Evolutionary conservation across 2,888 invertebrate species (phyloP).

Genomic region (Drosophila rubida): DNA sequence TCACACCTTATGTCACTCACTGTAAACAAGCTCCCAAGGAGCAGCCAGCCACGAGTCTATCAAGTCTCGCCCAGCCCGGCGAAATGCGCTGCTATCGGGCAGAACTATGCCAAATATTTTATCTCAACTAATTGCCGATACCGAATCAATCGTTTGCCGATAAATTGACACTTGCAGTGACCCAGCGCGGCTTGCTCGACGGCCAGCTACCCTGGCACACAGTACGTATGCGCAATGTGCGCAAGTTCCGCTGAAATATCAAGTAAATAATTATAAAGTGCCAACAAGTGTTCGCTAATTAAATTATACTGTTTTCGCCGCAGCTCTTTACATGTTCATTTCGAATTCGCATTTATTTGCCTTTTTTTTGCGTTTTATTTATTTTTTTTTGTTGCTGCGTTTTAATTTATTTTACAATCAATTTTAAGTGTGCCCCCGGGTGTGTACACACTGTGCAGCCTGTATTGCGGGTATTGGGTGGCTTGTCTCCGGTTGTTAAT

Average conservation of each 20-base stretch:
- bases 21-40: constrained; percentile 44
- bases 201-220: constrained; percentile 15
- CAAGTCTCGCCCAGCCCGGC: constrained; percentile 16
- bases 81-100: constrained; percentile 17
- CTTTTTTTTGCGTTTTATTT: constrained; percentile 5
- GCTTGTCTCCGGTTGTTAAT: constrained; percentile 64
- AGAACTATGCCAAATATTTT: constrained; percentile 70
- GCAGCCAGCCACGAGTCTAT: constrained; percentile 5
- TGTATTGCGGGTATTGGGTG: constrained; percentile 12
- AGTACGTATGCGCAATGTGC: neutral
- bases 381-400: constrained; percentile 33
- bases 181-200: neutral
- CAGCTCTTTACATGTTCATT: constrained; percentile 55
- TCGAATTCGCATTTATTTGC: constrained; percentile 47
- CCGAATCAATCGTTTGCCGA: constrained; percentile 47
- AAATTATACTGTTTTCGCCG: constrained; percentile 74
- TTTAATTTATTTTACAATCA: constrained; percentile 80
- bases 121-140: constrained; percentile 52
- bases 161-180: constrained; percentile 54
- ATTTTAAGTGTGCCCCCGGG: constrained; percentile 61
- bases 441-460: constrained; percentile 23
- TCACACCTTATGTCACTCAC: constrained; percentile 47
- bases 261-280: constrained; percentile 68
- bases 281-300: constrained; percentile 75
- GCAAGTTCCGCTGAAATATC: constrained; percentile 49